Evolutionary conservation across 2,113 vertebrate genomes (phyloP), one percentile per base, ranked within the genome.

Genomic region (Myotis yumanensis): DNA sequence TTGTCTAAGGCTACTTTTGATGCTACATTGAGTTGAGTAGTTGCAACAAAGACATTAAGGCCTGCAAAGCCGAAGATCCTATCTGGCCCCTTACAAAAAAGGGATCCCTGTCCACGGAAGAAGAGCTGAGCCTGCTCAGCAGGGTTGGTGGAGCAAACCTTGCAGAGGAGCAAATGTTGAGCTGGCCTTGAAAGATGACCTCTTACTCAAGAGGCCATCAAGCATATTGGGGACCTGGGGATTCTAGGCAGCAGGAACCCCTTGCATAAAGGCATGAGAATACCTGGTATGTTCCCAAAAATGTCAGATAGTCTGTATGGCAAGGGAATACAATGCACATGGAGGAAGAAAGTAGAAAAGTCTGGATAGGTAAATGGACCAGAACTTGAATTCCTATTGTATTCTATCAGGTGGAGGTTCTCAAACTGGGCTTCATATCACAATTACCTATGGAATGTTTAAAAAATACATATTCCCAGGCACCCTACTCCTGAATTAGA

Each of bases 31-130:
- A 80, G 25, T 54, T 62, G 37, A 81, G 66, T 88, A 77, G 62
- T 43, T 32, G 12, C 5, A 30, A 69, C 72, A 95, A 71, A 95
- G 89, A 85, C 4, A 16, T 51, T 52, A 76, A 87, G 57, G 35
- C 62, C 73, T 89, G 7, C 66, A 89, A 85, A 72, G 32, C 86
- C 18, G 35, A 90, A 93, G 83, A 59, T 94, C 51, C 43, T 71
- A 2, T 69, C 32, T 64, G 57, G 51, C 23, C 51, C 37, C 89
- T 93, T 87, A 79, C 10, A 77, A 72, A 57, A 85, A 92, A 59
- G 62, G 46, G 7, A 25, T 62, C 20, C 77, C 7, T 43, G 43
- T 43, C 20, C 20, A 52, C 43, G 76, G 43, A 86, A 89, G 64
- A 90, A 80, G 57, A 75, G 37, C 15, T 90, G 40, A 86, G n/a